phyloP scores from a whole-genome alignment of 2,113 vertebrate genomes.

The Indri indri region DNA sequence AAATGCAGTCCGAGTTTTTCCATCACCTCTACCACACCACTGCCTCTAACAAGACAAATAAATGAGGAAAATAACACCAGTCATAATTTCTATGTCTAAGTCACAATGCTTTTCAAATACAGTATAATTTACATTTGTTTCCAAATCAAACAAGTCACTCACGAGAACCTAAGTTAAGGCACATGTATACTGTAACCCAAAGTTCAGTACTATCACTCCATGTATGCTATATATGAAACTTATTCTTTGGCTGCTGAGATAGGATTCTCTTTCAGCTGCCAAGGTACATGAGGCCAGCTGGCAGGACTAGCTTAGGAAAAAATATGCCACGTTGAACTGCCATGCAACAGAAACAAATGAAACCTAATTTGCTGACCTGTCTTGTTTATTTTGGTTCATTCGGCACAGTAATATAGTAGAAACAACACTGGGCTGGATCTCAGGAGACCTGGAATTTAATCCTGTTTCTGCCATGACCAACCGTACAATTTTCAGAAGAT shows the following conservation, averaged over 20 bases:
- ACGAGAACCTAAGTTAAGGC: constrained; percentile 6
- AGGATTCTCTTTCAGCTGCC: background rate
- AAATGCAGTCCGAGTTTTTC: background rate
- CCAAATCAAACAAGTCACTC: background rate
- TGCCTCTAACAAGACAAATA: background rate
- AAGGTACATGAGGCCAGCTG: background rate
- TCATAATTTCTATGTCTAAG: background rate
- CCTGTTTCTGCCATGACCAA: background rate
- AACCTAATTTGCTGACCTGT: constrained; percentile 33
- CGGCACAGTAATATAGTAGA: background rate
- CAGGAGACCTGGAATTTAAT: background rate
- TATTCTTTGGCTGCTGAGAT: background rate
- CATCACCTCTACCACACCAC: background rate
- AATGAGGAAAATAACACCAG: background rate
- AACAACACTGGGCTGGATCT: background rate
- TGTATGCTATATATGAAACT: background rate
- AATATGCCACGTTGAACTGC: background rate
- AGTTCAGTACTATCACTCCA: background rate
- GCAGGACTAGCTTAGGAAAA: background rate
- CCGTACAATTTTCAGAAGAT: background rate
- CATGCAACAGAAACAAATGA: background rate
- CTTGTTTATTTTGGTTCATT: constrained; percentile 56
- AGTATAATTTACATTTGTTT: background rate
- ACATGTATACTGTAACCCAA: background rate
- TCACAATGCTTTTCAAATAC: constrained; percentile 8